Conservation (phyloP, 2,113 vertebrate genomes). For the Felis catus region F.catus_Fca126_mat1.0 CM031411.1:95954001-95954500, state of each 20-base stretch:
- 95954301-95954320: too few relatives aligned
- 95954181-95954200: constrained; percentile 15
- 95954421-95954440: too few relatives aligned
- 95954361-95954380: too few relatives aligned
- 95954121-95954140: constrained; percentile 16
- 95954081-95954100: background rate
- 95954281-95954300: too few relatives aligned
- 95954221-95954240: too few relatives aligned
- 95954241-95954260: too few relatives aligned
- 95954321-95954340: too few relatives aligned
- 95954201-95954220: background rate
- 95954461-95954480: background rate
- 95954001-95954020: background rate
- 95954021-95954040: background rate
- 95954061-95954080: background rate
- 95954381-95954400: too few relatives aligned
- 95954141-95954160: background rate
- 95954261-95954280: too few relatives aligned
- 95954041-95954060: background rate
- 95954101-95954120: constrained; percentile 26
- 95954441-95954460: background rate
- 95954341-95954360: too few relatives aligned
- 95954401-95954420: too few relatives aligned
- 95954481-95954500: background rate
- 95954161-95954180: background rate